Evolutionary conservation across 2,113 vertebrate species (phyloP).

Genomic region (Melanocharis versteri): DNA sequence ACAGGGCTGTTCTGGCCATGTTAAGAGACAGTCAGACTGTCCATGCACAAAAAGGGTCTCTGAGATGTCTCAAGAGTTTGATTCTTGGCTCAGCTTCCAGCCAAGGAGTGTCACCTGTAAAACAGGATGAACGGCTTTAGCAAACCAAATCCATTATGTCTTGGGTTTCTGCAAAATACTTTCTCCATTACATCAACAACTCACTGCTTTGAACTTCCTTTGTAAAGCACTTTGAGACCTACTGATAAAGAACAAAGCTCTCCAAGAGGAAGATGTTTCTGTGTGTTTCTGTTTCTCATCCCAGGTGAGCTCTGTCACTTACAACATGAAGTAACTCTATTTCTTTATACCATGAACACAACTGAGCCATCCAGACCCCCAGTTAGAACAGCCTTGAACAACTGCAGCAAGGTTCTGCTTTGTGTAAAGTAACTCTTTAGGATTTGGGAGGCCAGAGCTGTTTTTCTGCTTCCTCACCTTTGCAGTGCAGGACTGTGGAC

Average conservation of each 20-base stretch:
- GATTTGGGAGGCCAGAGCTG: neutral
- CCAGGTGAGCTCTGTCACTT: neutral
- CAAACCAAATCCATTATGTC: neutral
- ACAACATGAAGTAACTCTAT: neutral
- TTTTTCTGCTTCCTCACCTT: neutral
- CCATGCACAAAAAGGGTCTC: neutral
- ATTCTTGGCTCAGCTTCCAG: neutral
- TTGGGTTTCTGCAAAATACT: neutral
- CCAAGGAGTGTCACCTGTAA: neutral
- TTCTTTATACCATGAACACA: neutral
- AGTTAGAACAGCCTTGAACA: neutral
- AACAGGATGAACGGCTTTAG: neutral
- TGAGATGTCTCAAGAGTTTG: neutral
- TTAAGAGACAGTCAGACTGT: neutral
- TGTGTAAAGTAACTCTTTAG: neutral
- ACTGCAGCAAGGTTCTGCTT: neutral
- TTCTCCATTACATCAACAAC: slow-evolving; percentile 13
- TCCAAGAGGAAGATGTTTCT: neutral
- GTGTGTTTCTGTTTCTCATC: no score
- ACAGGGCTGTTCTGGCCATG: neutral
- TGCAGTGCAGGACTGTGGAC: neutral
- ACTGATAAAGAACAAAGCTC: slow-evolving; percentile 33
- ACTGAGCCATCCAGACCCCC: neutral
- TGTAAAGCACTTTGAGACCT: neutral
- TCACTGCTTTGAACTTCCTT: neutral